Conservation (phyloP, 2,113 vertebrate species). For the Fregata magnificens region DNA sequence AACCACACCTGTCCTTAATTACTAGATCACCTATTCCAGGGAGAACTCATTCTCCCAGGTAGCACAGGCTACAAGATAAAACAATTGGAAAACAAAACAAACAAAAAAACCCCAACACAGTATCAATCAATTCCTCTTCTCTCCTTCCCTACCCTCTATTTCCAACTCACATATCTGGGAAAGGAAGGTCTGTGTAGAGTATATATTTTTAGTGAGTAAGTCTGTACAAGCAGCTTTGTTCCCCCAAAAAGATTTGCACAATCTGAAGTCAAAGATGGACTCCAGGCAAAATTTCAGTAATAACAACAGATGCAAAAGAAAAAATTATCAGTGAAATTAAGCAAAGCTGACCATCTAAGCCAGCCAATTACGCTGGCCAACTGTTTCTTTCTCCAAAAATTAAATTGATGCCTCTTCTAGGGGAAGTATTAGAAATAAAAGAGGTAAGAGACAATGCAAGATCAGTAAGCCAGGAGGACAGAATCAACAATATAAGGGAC, state of each 20-base stretch:
- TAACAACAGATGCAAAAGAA: background rate
- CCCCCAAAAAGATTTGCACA: background rate
- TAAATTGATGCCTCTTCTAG: background rate
- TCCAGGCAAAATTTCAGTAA: background rate
- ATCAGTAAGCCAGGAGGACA: background rate
- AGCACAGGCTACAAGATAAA: background rate
- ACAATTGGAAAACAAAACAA: background rate
- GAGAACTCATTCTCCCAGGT: background rate
- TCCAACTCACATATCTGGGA: background rate
- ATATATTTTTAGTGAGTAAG: background rate
- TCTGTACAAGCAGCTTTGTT: background rate
- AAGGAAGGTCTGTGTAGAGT: background rate
- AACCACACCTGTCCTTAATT: background rate
- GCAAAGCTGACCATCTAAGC: background rate
- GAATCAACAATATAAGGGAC: background rate
- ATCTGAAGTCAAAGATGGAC: background rate
- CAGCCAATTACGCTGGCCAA: background rate
- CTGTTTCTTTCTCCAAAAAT: background rate
- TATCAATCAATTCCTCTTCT: background rate
- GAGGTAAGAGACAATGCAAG: background rate
- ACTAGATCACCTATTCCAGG: background rate
- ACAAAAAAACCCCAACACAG: background rate
- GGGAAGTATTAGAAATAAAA: background rate
- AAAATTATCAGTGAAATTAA: background rate
- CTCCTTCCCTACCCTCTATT: background rate